A percentile compares a stretch with the other conserved stretches of the same genome.
These are phyloP conservation scores for Prunella himalayana DNA, from an alignment of 2,113 vertebrate genomes.

Conservation along the genomic window DNA sequence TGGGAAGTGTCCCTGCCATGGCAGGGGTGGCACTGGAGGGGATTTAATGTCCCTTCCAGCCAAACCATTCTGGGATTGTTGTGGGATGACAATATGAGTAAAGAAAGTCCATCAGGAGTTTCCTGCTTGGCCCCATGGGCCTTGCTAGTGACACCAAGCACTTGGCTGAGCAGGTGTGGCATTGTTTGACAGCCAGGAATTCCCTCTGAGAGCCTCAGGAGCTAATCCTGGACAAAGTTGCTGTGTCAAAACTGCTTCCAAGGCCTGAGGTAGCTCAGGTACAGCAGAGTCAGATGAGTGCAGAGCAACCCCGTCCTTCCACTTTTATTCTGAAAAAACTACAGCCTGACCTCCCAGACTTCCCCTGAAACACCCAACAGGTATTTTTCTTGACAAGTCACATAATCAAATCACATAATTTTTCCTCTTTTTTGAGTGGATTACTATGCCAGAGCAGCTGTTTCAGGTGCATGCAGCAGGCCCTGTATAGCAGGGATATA, in stretches of 20 bases:
- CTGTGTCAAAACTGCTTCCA: neutral
- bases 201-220: neutral
- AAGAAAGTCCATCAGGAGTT: neutral
- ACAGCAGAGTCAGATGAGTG: neutral
- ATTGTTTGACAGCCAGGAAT: neutral
- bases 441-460: neutral
- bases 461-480: neutral
- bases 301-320: neutral
- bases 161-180: neutral
- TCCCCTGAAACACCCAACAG: neutral
- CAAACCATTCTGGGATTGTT: neutral
- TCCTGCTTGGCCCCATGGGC: neutral
- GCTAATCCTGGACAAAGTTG: fast-evolving
- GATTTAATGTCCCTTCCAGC: fast-evolving
- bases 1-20: neutral
- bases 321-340: neutral
- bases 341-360: neutral
- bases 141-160: neutral
- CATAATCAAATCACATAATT: neutral
- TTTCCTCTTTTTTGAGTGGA: neutral
- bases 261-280: neutral
- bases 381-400: neutral
- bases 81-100: neutral
- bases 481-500: neutral
- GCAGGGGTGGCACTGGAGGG: fast-evolving